phyloP scores from a whole-genome alignment of 2,888 invertebrate genomes.

The Eupithecia dodoneata region DNA sequence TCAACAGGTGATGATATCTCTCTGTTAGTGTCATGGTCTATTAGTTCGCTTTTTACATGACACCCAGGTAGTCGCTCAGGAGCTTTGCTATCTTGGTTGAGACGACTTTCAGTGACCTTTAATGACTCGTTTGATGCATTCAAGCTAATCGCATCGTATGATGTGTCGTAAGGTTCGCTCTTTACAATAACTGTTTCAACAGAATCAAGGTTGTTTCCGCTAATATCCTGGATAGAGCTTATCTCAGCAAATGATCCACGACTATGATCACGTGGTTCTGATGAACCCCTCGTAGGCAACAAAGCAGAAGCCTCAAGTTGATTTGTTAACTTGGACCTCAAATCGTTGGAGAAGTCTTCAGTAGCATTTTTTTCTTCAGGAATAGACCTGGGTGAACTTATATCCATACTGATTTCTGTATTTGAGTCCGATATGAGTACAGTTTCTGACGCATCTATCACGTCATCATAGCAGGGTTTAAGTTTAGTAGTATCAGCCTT shows the following conservation, averaged over 20 bases:
- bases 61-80: not conserved
- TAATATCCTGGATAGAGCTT: not conserved
- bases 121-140: not conserved
- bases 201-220: not conserved
- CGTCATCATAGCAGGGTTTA: not conserved
- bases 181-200: slow-evolving; percentile 4
- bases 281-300: not conserved
- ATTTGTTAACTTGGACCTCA: not conserved
- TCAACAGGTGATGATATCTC: not conserved
- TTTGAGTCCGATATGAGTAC: not conserved
- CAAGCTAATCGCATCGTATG: not conserved
- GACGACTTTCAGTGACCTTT: not conserved
- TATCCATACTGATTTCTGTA: not conserved
- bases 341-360: not conserved
- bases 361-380: not conserved
- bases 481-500: not conserved
- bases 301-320: not conserved
- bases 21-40: not conserved
- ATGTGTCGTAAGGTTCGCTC: not conserved
- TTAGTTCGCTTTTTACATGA: not conserved
- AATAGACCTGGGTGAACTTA: not conserved
- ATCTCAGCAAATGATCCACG: not conserved
- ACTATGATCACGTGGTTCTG: not conserved
- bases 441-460: not conserved
- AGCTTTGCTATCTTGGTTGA: not conserved